These are phyloP conservation scores for Helicolenus hilgendorfi DNA, from an alignment of 2,797 vertebrate species.

Conservation along the genomic window DNA sequence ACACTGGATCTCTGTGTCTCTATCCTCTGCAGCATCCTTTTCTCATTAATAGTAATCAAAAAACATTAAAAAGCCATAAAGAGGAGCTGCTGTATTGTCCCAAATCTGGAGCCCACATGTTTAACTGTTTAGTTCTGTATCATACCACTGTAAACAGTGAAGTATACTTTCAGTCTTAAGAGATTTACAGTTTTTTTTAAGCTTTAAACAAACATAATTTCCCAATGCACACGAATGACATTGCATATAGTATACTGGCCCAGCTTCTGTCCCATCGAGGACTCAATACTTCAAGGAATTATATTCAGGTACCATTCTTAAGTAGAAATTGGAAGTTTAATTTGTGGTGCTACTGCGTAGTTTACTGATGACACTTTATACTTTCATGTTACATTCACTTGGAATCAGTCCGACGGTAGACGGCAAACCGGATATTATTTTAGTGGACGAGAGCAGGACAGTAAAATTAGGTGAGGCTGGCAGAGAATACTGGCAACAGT, in stretches of 20 bases:
- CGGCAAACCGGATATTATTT: too few relatives aligned
- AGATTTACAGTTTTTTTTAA: not conserved
- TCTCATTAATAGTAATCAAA: slow-evolving; percentile 27
- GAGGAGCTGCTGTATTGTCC: not conserved
- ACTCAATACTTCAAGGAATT: not conserved
- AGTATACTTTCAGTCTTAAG: not conserved
- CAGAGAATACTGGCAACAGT: too few relatives aligned
- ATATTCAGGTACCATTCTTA: not conserved
- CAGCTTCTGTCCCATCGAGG: not conserved
- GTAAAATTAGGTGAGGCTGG: too few relatives aligned
- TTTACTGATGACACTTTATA: not conserved
- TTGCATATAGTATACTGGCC: not conserved
- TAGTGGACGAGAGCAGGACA: too few relatives aligned
- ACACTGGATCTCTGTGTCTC: not conserved
- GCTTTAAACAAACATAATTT: not conserved
- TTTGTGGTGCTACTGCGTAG: not conserved
- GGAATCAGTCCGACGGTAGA: too few relatives aligned
- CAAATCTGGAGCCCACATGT: not conserved
- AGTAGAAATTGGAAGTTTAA: not conserved
- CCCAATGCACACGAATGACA: not conserved
- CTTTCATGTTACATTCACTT: too few relatives aligned
- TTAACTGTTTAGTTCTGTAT: not conserved
- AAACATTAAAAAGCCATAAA: not conserved
- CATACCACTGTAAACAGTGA: not conserved
- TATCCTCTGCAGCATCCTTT: slow-evolving; percentile 30